These are phyloP conservation scores for Gymnogyps californianus DNA, from an alignment of 2,113 vertebrate genomes.

Conservation along the genomic window DNA sequence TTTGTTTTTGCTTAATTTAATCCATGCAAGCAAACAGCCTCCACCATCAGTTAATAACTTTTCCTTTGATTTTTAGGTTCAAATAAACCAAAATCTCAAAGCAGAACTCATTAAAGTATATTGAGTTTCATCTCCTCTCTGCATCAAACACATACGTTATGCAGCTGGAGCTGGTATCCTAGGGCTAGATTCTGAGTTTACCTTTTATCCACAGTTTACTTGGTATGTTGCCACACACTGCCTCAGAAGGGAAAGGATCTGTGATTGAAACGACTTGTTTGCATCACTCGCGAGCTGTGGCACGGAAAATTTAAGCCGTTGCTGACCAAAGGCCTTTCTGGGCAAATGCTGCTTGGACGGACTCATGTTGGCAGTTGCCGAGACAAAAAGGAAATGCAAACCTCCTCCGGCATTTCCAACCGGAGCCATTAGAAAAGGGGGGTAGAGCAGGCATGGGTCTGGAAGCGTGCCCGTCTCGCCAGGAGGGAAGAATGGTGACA, in stretches of 20 bases:
- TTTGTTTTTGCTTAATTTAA: background rate
- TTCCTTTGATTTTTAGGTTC: background rate
- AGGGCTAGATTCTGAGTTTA: background rate
- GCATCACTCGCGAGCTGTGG: background rate
- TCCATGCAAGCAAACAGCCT: background rate
- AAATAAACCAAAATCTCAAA: background rate
- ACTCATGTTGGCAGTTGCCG: background rate
- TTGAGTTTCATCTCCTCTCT: background rate
- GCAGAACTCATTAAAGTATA: background rate
- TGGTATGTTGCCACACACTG: background rate
- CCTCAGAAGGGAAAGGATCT: background rate
- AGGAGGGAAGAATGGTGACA: background rate
- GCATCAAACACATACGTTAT: background rate
- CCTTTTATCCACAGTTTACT: background rate
- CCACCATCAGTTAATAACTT: background rate
- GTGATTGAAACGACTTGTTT: background rate
- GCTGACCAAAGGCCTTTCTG: background rate
- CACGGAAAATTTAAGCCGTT: background rate
- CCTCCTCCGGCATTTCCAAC: background rate
- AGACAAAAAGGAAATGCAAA: background rate
- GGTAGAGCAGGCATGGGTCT: background rate
- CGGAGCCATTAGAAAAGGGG: background rate
- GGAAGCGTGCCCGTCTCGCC: accelerated
- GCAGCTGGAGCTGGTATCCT: constrained; percentile 4
- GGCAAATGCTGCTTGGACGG: background rate